Evolutionary conservation across 2,797 vertebrate genomes (phyloP).

Genomic region (Garrulus glandarius): DNA sequence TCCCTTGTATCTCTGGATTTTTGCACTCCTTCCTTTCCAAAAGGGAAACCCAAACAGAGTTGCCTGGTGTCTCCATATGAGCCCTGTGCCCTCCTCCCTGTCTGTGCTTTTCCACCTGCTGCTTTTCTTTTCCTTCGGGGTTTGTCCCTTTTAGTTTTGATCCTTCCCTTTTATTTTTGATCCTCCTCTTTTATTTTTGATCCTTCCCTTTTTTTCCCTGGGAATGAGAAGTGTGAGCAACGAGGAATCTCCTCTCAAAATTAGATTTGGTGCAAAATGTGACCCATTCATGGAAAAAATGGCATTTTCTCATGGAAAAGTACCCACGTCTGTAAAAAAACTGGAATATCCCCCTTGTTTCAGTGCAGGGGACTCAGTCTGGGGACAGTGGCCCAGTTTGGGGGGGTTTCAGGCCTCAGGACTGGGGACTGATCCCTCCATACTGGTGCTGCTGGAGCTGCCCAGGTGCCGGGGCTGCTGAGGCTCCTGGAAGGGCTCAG

Average conservation of each 20-base stretch:
- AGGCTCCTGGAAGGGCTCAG: not conserved
- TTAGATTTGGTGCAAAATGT: rapidly evolving
- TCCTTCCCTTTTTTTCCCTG: not conserved
- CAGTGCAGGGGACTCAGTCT: rapidly evolving
- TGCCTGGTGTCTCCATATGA: not conserved
- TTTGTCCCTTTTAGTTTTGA: not conserved
- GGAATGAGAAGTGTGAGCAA: not conserved
- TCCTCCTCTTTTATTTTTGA: not conserved
- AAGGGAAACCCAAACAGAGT: not conserved
- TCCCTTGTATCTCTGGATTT: not conserved
- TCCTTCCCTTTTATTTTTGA: not conserved
- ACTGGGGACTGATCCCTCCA: not conserved
- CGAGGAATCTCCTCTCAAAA: not conserved
- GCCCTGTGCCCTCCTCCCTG: not conserved
- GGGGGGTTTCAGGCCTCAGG: not conserved
- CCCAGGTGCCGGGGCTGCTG: not conserved
- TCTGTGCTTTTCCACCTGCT: not conserved
- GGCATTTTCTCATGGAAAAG: not conserved
- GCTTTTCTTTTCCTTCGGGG: not conserved
- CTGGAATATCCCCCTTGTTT: rapidly evolving
- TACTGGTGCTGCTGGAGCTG: not conserved
- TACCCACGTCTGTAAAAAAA: not conserved
- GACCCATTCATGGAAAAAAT: rapidly evolving
- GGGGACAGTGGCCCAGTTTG: not conserved
- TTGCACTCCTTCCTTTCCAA: not conserved